Conservation (phyloP, 37 sponge, comb jelly and placozoan genomes). For the Aphrocallistes beatrix region DNA sequence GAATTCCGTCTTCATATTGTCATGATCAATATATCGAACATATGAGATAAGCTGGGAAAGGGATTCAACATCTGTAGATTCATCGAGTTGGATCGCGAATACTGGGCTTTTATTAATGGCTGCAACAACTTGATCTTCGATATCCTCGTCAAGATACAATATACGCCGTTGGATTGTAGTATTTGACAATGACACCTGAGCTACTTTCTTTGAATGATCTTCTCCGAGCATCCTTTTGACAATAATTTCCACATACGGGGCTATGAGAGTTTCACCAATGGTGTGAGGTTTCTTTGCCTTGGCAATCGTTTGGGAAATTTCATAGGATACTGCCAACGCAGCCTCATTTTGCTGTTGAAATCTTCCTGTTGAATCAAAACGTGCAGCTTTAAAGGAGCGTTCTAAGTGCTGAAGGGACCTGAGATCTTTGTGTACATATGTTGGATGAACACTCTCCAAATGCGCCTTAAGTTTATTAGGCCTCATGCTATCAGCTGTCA, state of each 20-base stretch:
- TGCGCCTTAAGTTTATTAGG: neutral
- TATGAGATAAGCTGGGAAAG: neutral
- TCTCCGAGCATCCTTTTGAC: neutral
- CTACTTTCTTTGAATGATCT: neutral
- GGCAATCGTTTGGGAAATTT: neutral
- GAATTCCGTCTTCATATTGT: neutral
- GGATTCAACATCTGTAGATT: neutral
- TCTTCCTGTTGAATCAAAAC: neutral
- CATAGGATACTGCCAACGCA: neutral
- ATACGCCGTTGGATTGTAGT: neutral
- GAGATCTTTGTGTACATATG: neutral
- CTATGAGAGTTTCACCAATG: conserved; percentile 1
- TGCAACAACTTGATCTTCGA: neutral
- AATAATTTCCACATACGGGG: neutral
- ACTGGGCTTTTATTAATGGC: neutral
- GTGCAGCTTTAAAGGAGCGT: neutral
- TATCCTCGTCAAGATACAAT: neutral
- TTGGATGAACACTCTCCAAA: conserved; percentile 5
- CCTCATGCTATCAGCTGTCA: neutral
- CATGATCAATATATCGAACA: neutral
- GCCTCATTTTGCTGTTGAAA: conserved; percentile 13
- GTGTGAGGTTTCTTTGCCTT: neutral
- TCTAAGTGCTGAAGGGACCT: neutral
- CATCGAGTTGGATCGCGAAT: neutral
- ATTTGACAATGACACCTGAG: neutral